phyloP scores from a whole-genome alignment of 2,797 vertebrate species.

The Alfaro cultratus region DNA sequence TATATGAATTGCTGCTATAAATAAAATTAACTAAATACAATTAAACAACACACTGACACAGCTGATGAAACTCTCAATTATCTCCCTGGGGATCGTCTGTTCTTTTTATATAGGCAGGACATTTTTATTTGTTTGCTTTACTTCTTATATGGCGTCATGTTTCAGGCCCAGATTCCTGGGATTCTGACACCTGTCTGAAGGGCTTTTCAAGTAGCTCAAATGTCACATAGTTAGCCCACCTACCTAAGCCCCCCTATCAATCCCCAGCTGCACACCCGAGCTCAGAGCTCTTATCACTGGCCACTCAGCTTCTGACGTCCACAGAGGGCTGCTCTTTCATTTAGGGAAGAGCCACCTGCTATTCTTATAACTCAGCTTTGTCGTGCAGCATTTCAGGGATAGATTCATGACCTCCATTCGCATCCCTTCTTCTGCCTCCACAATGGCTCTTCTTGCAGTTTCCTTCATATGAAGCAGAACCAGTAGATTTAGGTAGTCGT shows the following conservation, averaged over 20 bases:
- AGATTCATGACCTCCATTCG: conserved; percentile 38
- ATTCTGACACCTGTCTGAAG: conserved; percentile 78
- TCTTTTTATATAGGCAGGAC: conserved; percentile 15
- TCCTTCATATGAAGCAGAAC: conserved; percentile 24
- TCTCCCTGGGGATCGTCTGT: background rate
- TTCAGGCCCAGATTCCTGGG: conserved; percentile 67
- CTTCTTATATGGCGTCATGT: conserved; percentile 59
- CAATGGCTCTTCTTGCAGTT: conserved; percentile 28
- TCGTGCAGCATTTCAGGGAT: conserved; percentile 27
- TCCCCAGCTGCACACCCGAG: conserved; percentile 60
- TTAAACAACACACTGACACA: background rate
- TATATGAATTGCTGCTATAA: background rate
- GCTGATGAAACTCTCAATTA: background rate
- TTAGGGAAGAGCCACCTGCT: conserved; percentile 61
- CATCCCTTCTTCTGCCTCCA: conserved; percentile 13
- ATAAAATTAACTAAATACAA: background rate
- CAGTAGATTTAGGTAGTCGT: background rate
- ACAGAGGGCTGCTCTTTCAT: conserved; percentile 63
- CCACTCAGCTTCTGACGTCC: conserved; percentile 66
- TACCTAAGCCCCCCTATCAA: conserved; percentile 46
- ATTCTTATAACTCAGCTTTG: conserved; percentile 63
- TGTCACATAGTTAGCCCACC: conserved; percentile 66
- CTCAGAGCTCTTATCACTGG: conserved; percentile 70
- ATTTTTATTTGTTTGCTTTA: conserved; percentile 61
- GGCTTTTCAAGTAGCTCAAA: conserved; percentile 76